Conservation (phyloP, 2,888 invertebrate species). For the Bhutanitis thaidina region DNA sequence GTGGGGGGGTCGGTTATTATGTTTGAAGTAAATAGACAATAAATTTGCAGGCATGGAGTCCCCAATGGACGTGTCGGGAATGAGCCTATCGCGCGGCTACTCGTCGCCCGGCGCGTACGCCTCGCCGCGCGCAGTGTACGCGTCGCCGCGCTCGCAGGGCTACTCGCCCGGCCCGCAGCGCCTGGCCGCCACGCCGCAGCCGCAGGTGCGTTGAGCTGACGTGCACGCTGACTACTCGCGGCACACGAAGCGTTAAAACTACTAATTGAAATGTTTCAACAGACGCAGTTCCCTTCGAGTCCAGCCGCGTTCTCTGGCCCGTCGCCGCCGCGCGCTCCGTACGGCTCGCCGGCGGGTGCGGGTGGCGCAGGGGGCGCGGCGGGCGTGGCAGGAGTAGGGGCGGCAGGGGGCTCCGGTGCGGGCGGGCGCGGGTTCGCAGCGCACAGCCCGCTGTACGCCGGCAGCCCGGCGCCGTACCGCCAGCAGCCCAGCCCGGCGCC, state of each 20-base stretch:
- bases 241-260: not conserved
- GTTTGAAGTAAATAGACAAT: too few species aligned
- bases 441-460: conserved; percentile 55
- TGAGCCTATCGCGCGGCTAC: conserved; percentile 27
- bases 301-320: conserved; percentile 44
- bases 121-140: conserved; percentile 65
- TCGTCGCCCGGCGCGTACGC: conserved; percentile 27
- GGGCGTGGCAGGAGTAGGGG: conserved; percentile 8
- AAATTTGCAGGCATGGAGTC: conserved; percentile 52
- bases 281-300: conserved; percentile 48
- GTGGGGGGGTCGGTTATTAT: too few species aligned
- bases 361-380: too few species aligned
- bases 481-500: conserved; percentile 36
- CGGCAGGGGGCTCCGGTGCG: conserved; percentile 21
- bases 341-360: conserved; percentile 30
- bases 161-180: conserved; percentile 57
- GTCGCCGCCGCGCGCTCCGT: conserved; percentile 29
- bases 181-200: conserved; percentile 54
- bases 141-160: conserved; percentile 63
- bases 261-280: too few species aligned
- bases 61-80: conserved; percentile 39
- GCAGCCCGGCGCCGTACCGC: conserved; percentile 47
- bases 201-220: conserved; percentile 37
- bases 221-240: not conserved
- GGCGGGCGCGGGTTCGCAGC: conserved; percentile 42